phyloP scores from a whole-genome alignment of 2,113 vertebrate genomes.

The Pimephales promelas region DNA sequence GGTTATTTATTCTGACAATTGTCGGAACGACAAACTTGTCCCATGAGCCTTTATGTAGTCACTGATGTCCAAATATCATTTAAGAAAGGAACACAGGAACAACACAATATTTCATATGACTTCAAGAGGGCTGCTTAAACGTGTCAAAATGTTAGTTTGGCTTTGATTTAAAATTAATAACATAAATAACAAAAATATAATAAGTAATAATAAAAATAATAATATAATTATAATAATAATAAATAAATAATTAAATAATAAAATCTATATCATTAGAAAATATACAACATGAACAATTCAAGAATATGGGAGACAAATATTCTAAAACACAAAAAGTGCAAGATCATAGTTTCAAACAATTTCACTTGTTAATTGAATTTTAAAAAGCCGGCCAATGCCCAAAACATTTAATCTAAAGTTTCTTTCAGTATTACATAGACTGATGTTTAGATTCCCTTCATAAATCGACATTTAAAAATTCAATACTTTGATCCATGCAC shows the following conservation, averaged over 20 bases:
- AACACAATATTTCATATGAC: constrained; percentile 19
- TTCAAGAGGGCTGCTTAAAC: constrained; percentile 11
- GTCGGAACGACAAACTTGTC: not conserved
- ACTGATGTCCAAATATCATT: constrained; percentile 13
- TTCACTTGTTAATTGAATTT: not conserved
- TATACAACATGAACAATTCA: constrained; percentile 15
- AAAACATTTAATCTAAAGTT: not conserved
- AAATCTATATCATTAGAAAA: constrained; percentile 46
- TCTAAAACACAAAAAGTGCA: constrained; percentile 7
- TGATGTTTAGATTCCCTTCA: constrained; percentile 16
- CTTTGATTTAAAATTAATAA: constrained; percentile 31
- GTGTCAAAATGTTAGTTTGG: constrained; percentile 31
- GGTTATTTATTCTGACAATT: constrained; percentile 36
- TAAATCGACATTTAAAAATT: constrained; percentile 17
- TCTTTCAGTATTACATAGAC: not conserved
- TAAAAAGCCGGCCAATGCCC: not conserved
- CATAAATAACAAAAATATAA: constrained; percentile 7
- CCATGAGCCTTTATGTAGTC: constrained; percentile 10
- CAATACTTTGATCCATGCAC: constrained; percentile 26
- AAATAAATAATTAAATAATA: constrained; percentile 51
- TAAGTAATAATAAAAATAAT: no score
- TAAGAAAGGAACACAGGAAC: constrained; percentile 1
- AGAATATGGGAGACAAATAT: not conserved
- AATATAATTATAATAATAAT: no score
- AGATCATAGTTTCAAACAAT: not conserved